A percentile compares a stretch with the other conserved stretches of the same genome.
Conservation (phyloP, 2,888 invertebrate species). For the Cataglyphis altisquamis region DNA sequence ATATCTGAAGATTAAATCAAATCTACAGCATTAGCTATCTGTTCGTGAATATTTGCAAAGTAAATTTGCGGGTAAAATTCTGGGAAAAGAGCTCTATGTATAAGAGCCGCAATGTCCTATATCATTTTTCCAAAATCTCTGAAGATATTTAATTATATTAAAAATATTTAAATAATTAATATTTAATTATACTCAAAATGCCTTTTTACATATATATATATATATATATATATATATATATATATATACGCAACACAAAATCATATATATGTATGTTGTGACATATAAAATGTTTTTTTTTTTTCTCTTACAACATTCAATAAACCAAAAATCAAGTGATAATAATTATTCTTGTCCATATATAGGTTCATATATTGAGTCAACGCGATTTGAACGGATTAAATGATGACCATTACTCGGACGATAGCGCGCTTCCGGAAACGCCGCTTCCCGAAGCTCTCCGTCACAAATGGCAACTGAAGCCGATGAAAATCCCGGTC, state of each 20-base stretch:
- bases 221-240: background rate
- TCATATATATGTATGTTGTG: background rate
- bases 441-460: conserved; percentile 76
- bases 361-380: conserved; percentile 76
- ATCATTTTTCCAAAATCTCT: background rate
- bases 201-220: background rate
- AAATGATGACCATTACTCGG: conserved; percentile 43
- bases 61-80: background rate
- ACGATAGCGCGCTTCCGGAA: conserved; percentile 58
- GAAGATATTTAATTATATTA: too few relatives aligned
- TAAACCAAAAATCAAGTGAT: background rate
- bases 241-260: background rate
- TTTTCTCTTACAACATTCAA: background rate
- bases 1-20: background rate
- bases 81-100: too few relatives aligned
- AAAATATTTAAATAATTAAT: background rate
- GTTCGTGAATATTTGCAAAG: background rate
- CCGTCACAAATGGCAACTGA: conserved; percentile 77
- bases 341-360: background rate
- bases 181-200: background rate
- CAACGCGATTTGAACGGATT: conserved; percentile 67
- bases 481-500: conserved; percentile 74
- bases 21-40: background rate
- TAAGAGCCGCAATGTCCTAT: background rate
- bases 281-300: background rate